Evolutionary conservation across 2,888 invertebrate species (phyloP).

Genomic region (Sarcophaga subvicina): DNA sequence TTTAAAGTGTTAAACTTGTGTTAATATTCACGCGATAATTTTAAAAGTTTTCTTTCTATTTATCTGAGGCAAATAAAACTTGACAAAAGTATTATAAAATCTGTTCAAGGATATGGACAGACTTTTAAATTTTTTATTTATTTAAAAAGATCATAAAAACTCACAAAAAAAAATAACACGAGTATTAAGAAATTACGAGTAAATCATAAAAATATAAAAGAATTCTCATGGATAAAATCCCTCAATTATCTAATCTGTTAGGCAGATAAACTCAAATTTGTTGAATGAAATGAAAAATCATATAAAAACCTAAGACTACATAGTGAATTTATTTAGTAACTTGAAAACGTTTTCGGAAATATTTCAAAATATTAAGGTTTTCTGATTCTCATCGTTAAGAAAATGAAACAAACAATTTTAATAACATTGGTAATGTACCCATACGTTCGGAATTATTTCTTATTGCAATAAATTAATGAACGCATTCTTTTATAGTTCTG

Average conservation of each 20-base stretch:
- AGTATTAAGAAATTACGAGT: not conserved
- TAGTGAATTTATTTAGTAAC: constrained; percentile 1
- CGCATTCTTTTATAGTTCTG: not conserved
- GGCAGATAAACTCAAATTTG: not conserved
- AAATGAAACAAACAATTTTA: constrained; percentile 4
- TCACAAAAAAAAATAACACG: not conserved
- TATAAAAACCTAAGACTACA: constrained; percentile 5
- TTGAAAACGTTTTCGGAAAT: not conserved
- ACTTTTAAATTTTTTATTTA: not conserved
- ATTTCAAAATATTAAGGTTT: constrained; percentile 46
- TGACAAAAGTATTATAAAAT: not conserved
- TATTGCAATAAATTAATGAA: not conserved
- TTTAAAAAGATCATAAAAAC: constrained; percentile 8
- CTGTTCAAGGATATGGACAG: constrained; percentile 13
- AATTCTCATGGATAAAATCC: not conserved
- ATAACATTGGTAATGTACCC: constrained; percentile 10
- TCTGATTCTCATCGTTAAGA: not conserved
- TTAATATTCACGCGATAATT: not conserved
- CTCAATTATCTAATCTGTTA: not conserved
- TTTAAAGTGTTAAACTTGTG: too few species aligned
- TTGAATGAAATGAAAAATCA: not conserved
- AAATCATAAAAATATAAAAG: constrained; percentile 18
- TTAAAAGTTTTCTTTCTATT: too few species aligned
- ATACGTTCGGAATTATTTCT: not conserved
- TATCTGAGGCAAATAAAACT: too few species aligned